A percentile compares a stretch with the other conserved stretches of the same genome.
phyloP scores from a whole-genome alignment of 2,113 vertebrate species.

The Cyphomyrus discorhynchus region DNA sequence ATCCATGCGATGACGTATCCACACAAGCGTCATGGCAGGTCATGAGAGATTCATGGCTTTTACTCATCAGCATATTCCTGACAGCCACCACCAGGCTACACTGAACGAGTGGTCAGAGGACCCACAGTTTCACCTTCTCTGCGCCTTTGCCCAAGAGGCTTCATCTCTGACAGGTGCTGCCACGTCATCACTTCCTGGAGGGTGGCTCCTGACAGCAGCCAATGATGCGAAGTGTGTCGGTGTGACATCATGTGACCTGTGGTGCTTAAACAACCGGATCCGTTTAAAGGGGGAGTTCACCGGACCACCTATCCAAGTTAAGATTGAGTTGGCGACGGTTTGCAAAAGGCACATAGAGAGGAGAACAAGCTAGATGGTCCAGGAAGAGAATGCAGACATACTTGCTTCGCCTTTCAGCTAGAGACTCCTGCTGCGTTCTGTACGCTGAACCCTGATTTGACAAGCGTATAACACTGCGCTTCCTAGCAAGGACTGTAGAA shows the following conservation, averaged over 20 bases:
- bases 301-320: not conserved
- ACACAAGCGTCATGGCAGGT: not conserved
- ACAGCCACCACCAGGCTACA: not conserved
- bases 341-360: not conserved
- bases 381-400: not conserved
- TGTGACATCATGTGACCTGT: not conserved
- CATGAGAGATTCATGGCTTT: not conserved
- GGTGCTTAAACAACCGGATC: not conserved
- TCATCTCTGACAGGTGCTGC: not conserved
- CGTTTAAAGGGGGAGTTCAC: not conserved
- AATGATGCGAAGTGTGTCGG: not conserved
- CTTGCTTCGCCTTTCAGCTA: not conserved
- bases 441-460: not conserved
- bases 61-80: not conserved
- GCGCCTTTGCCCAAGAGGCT: not conserved
- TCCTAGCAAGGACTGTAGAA: not conserved
- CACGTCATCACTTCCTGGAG: not conserved
- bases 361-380: not conserved
- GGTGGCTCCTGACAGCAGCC: not conserved
- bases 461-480: not conserved
- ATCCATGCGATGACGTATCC: not conserved
- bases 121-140: not conserved
- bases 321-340: not conserved
- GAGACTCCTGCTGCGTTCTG: not conserved
- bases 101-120: not conserved